Evolutionary conservation across 2,113 vertebrate genomes (phyloP).

Genomic region (Nerophis lumbriciformis): DNA sequence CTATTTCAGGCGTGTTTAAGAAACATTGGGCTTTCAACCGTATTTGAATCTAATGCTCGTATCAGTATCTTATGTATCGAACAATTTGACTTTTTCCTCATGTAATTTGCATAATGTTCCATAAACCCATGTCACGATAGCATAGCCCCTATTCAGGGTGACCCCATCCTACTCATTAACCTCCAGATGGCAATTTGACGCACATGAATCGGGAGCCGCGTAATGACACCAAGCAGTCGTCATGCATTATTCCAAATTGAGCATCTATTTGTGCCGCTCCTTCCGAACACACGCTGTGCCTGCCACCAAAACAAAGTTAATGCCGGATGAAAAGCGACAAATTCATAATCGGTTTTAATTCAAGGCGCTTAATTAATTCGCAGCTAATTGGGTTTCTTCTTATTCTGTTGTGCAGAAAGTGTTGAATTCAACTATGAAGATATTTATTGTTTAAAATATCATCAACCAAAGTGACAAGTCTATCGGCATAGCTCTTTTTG

Average conservation of each 20-base stretch:
- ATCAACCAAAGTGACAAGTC: not conserved
- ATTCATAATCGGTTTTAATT: conserved; percentile 28
- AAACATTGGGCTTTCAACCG: too few species aligned
- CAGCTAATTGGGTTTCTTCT: conserved; percentile 25
- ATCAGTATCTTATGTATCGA: too few species aligned
- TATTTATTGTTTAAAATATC: not conserved
- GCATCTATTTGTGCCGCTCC: conserved; percentile 17
- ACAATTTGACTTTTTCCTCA: conserved; percentile 49
- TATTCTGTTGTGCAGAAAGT: conserved; percentile 3
- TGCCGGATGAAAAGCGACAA: conserved; percentile 30
- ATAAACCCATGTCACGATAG: conserved; percentile 42
- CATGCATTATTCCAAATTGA: conserved; percentile 13
- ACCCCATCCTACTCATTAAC: conserved; percentile 39
- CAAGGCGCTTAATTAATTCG: conserved; percentile 21
- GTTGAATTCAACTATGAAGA: conserved; percentile 13
- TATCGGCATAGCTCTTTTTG: conserved; percentile 12
- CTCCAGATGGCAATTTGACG: conserved; percentile 64
- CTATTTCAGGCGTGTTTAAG: too few species aligned
- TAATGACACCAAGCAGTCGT: conserved; percentile 35
- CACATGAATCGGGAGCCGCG: conserved; percentile 53
- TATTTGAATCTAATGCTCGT: too few species aligned
- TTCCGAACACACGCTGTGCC: conserved; percentile 5
- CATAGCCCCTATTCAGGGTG: conserved; percentile 47
- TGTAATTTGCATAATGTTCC: conserved; percentile 59
- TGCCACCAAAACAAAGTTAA: conserved; percentile 20